phyloP scores from a whole-genome alignment of 2,888 invertebrate species.

The Drosophila affinis region DNA sequence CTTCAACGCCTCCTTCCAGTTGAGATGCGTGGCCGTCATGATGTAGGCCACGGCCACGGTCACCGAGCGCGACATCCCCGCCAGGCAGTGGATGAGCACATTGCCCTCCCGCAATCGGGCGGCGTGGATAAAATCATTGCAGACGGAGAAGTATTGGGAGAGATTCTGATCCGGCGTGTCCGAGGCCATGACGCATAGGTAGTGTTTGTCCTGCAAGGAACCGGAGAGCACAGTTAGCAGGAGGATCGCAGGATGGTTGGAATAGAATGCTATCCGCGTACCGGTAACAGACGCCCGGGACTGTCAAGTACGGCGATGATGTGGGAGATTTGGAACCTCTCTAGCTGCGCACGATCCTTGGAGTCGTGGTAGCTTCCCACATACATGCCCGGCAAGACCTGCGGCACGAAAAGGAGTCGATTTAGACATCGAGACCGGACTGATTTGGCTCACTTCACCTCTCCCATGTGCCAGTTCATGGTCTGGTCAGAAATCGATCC shows the following conservation, averaged over 20 bases:
- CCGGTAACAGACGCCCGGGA: conserved; percentile 93
- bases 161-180: conserved; percentile 97
- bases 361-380: conserved; percentile 98
- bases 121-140: conserved; percentile 98
- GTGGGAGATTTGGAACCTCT: conserved; percentile 95
- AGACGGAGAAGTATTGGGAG: conserved; percentile 95
- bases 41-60: conserved; percentile 98
- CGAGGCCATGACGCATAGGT: conserved; percentile 97
- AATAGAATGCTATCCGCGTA: conserved; percentile 84
- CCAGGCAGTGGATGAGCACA: conserved; percentile 97
- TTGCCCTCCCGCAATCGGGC: conserved; percentile 95
- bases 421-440: not conserved
- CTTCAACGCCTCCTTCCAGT: conserved; percentile 96
- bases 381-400: conserved; percentile 97
- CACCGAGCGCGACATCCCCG: conserved; percentile 98
- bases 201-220: conserved; percentile 94
- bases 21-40: conserved; percentile 95
- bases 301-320: conserved; percentile 98
- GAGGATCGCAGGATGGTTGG: not conserved
- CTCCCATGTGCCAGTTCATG: conserved; percentile 79
- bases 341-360: conserved; percentile 94
- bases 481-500: not conserved
- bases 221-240: not conserved
- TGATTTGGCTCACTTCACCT: conserved; percentile 45
- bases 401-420: conserved; percentile 40